A percentile compares a stretch with the other conserved stretches of the same genome.
Evolutionary conservation across 2,888 invertebrate genomes (phyloP).

Genomic region (Brenthis ino): DNA sequence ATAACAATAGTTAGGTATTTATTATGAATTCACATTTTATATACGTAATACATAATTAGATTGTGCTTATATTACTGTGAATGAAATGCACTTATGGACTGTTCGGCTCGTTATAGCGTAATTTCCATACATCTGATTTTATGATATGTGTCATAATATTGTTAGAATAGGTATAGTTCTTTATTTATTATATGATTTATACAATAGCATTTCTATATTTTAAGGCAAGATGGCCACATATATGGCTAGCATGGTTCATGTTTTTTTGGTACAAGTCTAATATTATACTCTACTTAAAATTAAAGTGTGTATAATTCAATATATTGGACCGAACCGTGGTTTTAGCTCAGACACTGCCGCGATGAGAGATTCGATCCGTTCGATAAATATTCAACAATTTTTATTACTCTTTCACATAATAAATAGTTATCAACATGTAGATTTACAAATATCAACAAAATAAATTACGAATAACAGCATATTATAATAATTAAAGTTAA

Average conservation of each 20-base stretch:
- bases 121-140: slow-evolving; percentile 48
- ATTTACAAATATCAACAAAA: slow-evolving; percentile 83
- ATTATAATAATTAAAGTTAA: slow-evolving; percentile 72
- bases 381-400: slow-evolving; percentile 79
- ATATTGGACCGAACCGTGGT: slow-evolving; percentile 67
- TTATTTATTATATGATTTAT: slow-evolving; percentile 48
- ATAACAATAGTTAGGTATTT: slow-evolving; percentile 78
- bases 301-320: slow-evolving; percentile 71
- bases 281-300: slow-evolving; percentile 67
- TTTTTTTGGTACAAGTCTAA: slow-evolving; percentile 62
- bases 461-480: slow-evolving; percentile 83
- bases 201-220: slow-evolving; percentile 46
- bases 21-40: slow-evolving; percentile 70
- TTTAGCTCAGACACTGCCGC: slow-evolving; percentile 51
- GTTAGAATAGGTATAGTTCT: slow-evolving; percentile 41
- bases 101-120: slow-evolving; percentile 56
- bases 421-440: slow-evolving; percentile 82
- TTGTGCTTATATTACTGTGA: slow-evolving; percentile 77
- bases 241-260: slow-evolving; percentile 71
- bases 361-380: slow-evolving; percentile 64
- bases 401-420: slow-evolving; percentile 76
- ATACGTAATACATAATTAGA: slow-evolving; percentile 65
- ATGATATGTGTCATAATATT: slow-evolving; percentile 63
- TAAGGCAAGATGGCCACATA: slow-evolving; percentile 79
- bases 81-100: slow-evolving; percentile 80